Evolutionary conservation across 2,113 vertebrate species (phyloP).

Genomic region (Pteropus alecto): DNA sequence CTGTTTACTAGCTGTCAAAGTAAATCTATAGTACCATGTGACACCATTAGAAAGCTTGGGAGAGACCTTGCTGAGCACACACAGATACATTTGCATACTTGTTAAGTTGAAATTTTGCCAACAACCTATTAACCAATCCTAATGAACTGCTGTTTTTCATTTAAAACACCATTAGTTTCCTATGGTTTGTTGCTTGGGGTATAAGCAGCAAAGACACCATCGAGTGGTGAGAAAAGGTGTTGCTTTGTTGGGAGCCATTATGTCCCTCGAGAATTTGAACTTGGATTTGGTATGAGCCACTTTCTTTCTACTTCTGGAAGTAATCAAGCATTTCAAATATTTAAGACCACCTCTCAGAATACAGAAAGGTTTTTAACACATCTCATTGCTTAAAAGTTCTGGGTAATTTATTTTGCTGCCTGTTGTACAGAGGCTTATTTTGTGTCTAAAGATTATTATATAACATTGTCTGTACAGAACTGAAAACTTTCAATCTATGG

Average conservation of each 20-base stretch:
- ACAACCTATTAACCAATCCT: conserved; percentile 4
- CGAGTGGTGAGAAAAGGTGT: not conserved
- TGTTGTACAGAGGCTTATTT: not conserved
- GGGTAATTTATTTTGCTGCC: not conserved
- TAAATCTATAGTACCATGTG: conserved; percentile 36
- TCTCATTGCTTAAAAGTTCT: not conserved
- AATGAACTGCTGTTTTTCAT: conserved; percentile 67
- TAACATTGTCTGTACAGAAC: not conserved
- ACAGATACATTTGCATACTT: conserved; percentile 15
- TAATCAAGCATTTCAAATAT: not conserved
- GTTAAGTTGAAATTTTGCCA: conserved; percentile 46
- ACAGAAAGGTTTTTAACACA: not conserved
- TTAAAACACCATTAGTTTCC: conserved; percentile 53
- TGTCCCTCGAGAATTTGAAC: not conserved
- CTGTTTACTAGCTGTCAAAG: conserved; percentile 58
- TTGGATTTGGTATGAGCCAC: not conserved
- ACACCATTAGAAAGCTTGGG: conserved; percentile 46
- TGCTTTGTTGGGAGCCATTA: not conserved
- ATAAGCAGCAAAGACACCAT: not conserved
- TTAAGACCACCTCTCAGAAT: not conserved
- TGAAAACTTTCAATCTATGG: not conserved
- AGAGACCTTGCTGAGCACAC: conserved; percentile 39
- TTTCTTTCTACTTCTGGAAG: not conserved
- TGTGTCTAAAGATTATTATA: not conserved
- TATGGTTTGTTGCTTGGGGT: conserved; percentile 48